Evolutionary conservation across 2,113 vertebrate species (phyloP), one percentile per base, ranked within the genome.

Genomic region (Orientallactaga bullata): DNA sequence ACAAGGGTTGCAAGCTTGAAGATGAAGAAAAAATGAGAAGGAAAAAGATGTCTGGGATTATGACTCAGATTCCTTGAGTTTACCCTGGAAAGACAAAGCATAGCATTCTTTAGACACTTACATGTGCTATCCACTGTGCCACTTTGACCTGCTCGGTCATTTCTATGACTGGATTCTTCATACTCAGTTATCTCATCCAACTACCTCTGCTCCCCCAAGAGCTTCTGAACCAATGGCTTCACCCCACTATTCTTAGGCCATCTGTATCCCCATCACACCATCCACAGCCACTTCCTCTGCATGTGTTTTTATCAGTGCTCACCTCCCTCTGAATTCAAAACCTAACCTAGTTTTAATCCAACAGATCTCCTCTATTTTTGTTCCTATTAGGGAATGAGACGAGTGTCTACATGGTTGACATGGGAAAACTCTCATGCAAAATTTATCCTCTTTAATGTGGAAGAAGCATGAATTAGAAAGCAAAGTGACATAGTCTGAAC

Each of bases 401-500:
- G 82, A 96, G 81, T 85, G 77, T 84, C 65, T 30, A 71, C 65
- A 96, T 30, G 85, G 94, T 95, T 85, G 71, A 32, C 0, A 73
- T 28, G 94, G 89, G 95, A 95, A 96, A 97, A 35, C 96, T 97
- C 95, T 90, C 94, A 93, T 84, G 87, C 88, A 96, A 95, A 96
- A 92, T 91, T 83, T 95, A 88, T 63, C 93, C 51, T 95, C 95
- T 96, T 97, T 91, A 51, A 92, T 96, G 93, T 93, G 92, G 92
- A 95, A 51, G 82, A 95, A 88, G 83, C 92, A 89, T 37, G 0
- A 32, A 47, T 88, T 88, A 90, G 96, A 92, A 97, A 93, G 91
- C 85, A 60, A 92, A 97, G 91, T 92, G 96, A 97, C 94, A 91
- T 81, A 96, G 95, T 97, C 97, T 97, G 91, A 97, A 94, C 71